Evolutionary conservation across 2,888 invertebrate species (phyloP).

Genomic region (Erebia epiphron): DNA sequence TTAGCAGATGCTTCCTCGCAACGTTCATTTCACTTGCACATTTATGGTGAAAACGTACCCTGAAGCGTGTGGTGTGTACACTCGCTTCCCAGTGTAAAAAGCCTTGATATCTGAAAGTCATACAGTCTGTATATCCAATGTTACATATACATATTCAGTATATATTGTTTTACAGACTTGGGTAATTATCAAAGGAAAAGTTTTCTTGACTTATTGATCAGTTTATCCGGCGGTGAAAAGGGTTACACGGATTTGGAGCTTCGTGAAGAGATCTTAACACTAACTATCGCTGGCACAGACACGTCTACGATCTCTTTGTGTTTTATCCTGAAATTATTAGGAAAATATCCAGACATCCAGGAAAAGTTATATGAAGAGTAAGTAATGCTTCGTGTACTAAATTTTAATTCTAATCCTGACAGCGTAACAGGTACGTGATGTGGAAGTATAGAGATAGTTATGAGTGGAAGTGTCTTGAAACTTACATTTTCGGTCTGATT

Average conservation of each 20-base stretch:
- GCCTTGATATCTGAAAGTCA: too few species aligned
- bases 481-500: too few species aligned
- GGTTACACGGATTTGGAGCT: conserved; percentile 80
- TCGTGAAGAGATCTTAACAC: conserved; percentile 82
- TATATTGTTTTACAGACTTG: conserved; percentile 52
- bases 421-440: too few species aligned
- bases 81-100: too few species aligned
- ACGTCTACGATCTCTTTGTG: conserved; percentile 74
- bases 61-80: too few species aligned
- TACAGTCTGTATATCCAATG: too few species aligned
- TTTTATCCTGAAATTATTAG: conserved; percentile 69
- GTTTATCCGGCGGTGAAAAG: conserved; percentile 71
- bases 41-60: too few species aligned
- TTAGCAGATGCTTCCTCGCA: too few species aligned
- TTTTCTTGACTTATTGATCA: conserved; percentile 81
- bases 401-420: too few species aligned
- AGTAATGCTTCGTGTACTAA: conserved; percentile 44
- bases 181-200: conserved; percentile 66
- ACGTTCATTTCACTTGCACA: too few species aligned
- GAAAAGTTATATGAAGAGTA: conserved; percentile 72
- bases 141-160: background rate
- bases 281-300: conserved; percentile 82
- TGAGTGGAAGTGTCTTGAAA: too few species aligned
- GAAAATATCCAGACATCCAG: conserved; percentile 73
- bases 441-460: too few species aligned